Conservation (phyloP, 2,113 vertebrate species). For the Crocuta crocuta region DNA sequence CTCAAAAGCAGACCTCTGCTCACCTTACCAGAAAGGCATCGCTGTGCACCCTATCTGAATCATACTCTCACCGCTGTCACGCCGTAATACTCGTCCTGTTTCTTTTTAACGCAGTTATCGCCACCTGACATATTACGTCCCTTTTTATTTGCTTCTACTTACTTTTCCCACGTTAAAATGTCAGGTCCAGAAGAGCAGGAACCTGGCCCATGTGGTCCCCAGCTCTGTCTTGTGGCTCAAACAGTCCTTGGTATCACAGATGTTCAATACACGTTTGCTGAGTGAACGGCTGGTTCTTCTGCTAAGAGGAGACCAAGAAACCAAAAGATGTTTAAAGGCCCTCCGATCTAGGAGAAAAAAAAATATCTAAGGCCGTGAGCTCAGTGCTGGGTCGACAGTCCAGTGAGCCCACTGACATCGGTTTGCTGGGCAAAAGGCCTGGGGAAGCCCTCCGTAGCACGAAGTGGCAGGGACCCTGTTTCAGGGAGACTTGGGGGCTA, state of each 20-base stretch:
- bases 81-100: not conserved
- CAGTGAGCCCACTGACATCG: rapidly evolving
- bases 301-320: not conserved
- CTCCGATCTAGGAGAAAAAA: not conserved
- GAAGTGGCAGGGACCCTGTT: not conserved
- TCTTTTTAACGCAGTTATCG: not conserved
- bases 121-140: not conserved
- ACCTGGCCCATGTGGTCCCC: not conserved
- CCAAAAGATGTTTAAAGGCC: not conserved
- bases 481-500: not conserved
- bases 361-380: not conserved
- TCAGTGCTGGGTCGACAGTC: not conserved
- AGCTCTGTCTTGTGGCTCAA: not conserved
- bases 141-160: not conserved
- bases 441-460: not conserved
- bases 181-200: not conserved
- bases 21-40: not conserved
- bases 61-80: rapidly evolving
- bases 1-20: not conserved
- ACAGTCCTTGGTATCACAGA: not conserved
- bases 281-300: not conserved
- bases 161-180: not conserved
- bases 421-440: not conserved
- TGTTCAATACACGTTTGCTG: not conserved
- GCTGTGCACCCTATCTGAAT: rapidly evolving